A percentile compares a stretch with the other conserved stretches of the same genome.
phyloP scores from a whole-genome alignment of 2,888 invertebrate genomes.

The Ormia ochracea region DNA sequence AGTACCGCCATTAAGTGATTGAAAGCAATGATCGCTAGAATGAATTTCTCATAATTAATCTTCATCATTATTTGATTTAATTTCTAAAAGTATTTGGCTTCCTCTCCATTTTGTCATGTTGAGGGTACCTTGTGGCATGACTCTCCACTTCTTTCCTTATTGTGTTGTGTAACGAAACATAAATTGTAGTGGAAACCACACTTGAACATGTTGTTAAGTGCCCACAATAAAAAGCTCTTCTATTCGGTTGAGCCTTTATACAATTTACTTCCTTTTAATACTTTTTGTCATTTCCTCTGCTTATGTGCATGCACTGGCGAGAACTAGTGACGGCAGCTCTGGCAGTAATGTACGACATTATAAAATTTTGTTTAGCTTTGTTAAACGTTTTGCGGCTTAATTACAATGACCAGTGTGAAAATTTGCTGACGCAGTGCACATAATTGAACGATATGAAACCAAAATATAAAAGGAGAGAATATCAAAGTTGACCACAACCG shows the following conservation, averaged over 20 bases:
- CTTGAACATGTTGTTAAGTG: conserved; percentile 48
- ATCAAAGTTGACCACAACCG: conserved; percentile 59
- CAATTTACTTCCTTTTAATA: conserved; percentile 19
- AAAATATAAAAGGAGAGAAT: conserved; percentile 6
- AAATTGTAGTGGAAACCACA: conserved; percentile 48
- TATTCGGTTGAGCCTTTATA: conserved; percentile 26
- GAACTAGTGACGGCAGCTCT: neutral
- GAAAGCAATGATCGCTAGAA: conserved; percentile 14
- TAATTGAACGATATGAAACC: conserved; percentile 8
- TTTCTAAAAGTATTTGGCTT: neutral
- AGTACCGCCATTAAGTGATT: neutral
- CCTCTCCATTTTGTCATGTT: neutral
- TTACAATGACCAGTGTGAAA: conserved; percentile 57
- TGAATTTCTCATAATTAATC: conserved; percentile 29
- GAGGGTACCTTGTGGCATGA: neutral
- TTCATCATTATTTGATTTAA: conserved; percentile 49
- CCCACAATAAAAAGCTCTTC: conserved; percentile 55
- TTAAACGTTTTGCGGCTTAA: conserved; percentile 57
- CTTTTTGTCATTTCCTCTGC: conserved; percentile 6
- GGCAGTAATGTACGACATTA: neutral
- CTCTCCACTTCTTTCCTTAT: neutral
- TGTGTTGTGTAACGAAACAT: neutral
- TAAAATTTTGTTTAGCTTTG: conserved; percentile 40
- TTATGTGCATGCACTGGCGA: neutral
- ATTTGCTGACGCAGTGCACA: conserved; percentile 53